These are phyloP conservation scores for Spodoptera litura DNA, from an alignment of 1,140 invertebrate species.

Conservation along the genomic window DNA sequence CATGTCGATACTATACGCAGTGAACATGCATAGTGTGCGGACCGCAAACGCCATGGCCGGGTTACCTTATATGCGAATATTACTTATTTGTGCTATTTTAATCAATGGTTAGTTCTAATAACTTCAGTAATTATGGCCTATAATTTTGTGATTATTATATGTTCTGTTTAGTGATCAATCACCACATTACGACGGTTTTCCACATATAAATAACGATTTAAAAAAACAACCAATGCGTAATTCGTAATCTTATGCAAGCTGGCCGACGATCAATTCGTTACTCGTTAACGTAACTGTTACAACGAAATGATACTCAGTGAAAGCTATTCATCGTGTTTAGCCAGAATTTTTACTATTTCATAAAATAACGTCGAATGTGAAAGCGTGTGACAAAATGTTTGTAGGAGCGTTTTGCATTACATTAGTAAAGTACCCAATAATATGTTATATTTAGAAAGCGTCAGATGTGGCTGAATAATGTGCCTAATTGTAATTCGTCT, in stretches of 20 bases:
- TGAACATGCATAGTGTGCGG: conserved; percentile 61
- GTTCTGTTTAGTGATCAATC: conserved; percentile 19
- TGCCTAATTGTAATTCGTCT: conserved; percentile 43
- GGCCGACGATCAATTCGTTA: conserved; percentile 65
- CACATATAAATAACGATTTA: conserved; percentile 40
- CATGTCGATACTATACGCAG: conserved; percentile 66
- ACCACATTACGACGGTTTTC: conserved; percentile 12
- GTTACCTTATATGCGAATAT: conserved; percentile 66
- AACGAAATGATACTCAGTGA: conserved; percentile 68
- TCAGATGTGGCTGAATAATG: conserved; percentile 49
- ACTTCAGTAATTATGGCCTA: conserved; percentile 35
- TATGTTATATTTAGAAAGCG: conserved; percentile 53
- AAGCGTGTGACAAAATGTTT: conserved; percentile 16
- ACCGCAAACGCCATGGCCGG: conserved; percentile 61
- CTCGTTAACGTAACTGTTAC: conserved; percentile 75
- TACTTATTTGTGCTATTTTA: conserved; percentile 77
- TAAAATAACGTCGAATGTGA: conserved; percentile 36
- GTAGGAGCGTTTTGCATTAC: not conserved
- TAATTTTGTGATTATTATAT: conserved; percentile 29
- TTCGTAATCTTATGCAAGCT: conserved; percentile 79
- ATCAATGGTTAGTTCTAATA: conserved; percentile 72
- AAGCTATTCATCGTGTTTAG: conserved; percentile 65
- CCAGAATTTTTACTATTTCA: conserved; percentile 33
- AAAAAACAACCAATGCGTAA: conserved; percentile 51
- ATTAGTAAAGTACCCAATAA: conserved; percentile 8